Evolutionary conservation across 1,140 invertebrate genomes (phyloP), one percentile per base, ranked within the genome.

Genomic region (Heliconius eleuchia): DNA sequence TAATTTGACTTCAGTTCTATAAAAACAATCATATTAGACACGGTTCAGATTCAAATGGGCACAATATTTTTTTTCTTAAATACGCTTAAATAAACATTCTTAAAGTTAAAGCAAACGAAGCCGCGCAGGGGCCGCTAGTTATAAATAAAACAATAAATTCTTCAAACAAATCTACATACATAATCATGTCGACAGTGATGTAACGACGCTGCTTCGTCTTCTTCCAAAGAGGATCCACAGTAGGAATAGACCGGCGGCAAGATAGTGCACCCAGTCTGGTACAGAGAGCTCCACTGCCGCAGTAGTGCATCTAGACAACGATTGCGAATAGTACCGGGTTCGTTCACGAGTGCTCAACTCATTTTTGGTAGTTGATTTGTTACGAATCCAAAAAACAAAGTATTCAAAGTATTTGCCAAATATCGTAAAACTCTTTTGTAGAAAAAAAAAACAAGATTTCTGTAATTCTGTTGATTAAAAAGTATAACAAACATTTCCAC

Each of bases 231-330:
- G 83, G 76, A 92, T 74, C 91, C 92, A 92, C 7, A 92, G 82
- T 71, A 93, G 84, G 81, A 94, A 94, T 52, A 93, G 81, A 6
- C 80, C 89, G 1, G 92, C 92, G 30, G 88, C 87, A 77, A 90
- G 77, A 83, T 91, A 94, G 84, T 94, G 91, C 34, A 86, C 85
- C 92, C 92, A 94, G 77, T 93, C 91, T 19, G 92, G 92, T 55
- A 93, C 75, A n/a, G 90, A 89, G 73, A 93, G 82, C 60, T 94
- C 92, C 88, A 93, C 91, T 52, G 91, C 90, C 27, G 92, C 91
- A 13, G 91, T 92, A 9, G 92, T 93, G 73, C 92, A 94, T 89
- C 92, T 94, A 88, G 79, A 85, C 76, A 85, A 85, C 19, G 72
- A 71, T 34, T 23, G 74, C 34, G 13, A 77, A 83, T 86, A 81